These are phyloP conservation scores for Pristionchus exspectatus DNA, from an alignment of 2,888 invertebrate genomes.

Conservation along the genomic window DNA sequence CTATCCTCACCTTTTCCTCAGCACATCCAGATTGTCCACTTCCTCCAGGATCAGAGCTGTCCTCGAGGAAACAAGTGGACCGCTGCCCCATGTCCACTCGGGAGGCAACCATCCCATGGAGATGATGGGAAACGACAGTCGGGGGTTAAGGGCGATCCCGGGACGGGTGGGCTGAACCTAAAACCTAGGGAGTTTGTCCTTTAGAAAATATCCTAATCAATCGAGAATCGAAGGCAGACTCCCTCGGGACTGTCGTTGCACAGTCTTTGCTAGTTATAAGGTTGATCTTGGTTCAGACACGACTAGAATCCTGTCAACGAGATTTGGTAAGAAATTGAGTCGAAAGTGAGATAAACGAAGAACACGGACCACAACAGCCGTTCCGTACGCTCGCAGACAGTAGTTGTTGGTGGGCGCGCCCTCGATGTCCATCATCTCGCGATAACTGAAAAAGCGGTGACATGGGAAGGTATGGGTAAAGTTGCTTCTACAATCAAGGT, in stretches of 20 bases:
- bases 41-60: constrained; percentile 48
- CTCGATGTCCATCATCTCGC: constrained; percentile 54
- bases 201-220: no score
- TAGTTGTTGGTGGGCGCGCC: constrained; percentile 46
- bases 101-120: constrained; percentile 30
- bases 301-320: no score
- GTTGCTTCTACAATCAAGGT: no score
- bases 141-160: constrained; percentile 13
- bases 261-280: no score
- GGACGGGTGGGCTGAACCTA: constrained; percentile 11
- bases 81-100: constrained; percentile 50
- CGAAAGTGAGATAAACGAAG: no score
- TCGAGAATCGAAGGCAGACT: no score
- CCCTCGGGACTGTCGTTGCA: no score
- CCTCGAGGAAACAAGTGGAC: constrained; percentile 44
- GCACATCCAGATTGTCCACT: constrained; percentile 46
- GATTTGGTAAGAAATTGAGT: no score
- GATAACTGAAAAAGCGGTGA: background rate
- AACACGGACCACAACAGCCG: constrained; percentile 47
- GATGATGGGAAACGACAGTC: constrained; percentile 51
- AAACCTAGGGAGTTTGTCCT: background rate
- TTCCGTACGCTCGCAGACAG: constrained; percentile 48
- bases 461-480: background rate
- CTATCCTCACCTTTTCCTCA: constrained; percentile 32
- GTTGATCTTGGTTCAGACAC: no score